Evolutionary conservation across 2,797 vertebrate genomes (phyloP).

Genomic region (Mormyrus proboscirostris): DNA sequence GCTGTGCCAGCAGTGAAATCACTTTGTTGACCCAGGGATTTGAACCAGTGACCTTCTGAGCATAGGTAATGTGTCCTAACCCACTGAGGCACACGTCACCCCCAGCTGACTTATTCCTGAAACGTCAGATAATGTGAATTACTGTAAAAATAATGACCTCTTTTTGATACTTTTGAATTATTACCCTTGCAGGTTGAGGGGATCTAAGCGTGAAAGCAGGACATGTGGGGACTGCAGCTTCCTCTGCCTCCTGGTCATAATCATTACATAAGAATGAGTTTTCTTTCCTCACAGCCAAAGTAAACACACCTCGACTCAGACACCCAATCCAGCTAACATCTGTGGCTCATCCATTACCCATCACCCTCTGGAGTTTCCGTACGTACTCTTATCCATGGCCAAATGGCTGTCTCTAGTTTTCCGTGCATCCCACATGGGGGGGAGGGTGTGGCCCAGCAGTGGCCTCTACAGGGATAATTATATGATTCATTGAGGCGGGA

Average conservation of each 20-base stretch:
- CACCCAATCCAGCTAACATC: background rate
- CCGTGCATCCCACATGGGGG: background rate
- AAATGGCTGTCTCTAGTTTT: background rate
- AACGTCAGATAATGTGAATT: background rate
- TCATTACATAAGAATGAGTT: constrained; percentile 6
- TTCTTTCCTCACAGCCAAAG: background rate
- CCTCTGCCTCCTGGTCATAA: background rate
- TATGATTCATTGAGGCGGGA: background rate
- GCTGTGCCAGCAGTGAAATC: background rate
- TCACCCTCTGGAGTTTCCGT: background rate
- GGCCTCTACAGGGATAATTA: background rate
- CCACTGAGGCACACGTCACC: background rate
- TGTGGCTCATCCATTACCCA: constrained; percentile 6
- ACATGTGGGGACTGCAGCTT: background rate
- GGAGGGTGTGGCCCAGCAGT: background rate
- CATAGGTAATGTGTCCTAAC: background rate
- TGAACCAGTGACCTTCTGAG: background rate
- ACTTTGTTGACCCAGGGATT: background rate
- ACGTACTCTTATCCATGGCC: background rate
- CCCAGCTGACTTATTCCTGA: background rate
- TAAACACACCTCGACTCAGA: background rate
- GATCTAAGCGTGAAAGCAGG: background rate
- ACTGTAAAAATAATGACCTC: background rate
- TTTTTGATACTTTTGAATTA: background rate
- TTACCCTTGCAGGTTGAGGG: background rate